Percentiles rank a stretch among this genome's conserved stretches.
Evolutionary conservation across 53 echinoderm and acorn worm species (phyloP).

Genomic region (Hippasteria phrygiana): DNA sequence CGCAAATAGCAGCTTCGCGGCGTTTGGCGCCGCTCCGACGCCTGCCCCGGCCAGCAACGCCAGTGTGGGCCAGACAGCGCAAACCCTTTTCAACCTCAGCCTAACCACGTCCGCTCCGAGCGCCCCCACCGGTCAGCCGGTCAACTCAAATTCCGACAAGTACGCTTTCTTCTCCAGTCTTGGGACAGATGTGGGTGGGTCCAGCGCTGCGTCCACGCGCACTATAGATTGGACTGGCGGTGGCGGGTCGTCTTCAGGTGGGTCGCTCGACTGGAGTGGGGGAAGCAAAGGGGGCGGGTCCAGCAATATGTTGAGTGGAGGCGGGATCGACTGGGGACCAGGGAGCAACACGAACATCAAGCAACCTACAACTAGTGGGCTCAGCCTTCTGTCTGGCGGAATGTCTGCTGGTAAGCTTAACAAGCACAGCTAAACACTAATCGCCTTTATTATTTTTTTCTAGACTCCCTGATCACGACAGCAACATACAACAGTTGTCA

Average conservation of each 20-base stretch:
- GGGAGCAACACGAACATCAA: constrained; percentile 67
- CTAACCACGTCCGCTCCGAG: constrained; percentile 37
- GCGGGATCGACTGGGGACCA: constrained; percentile 73
- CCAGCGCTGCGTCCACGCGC: neutral
- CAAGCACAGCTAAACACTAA: too few species aligned
- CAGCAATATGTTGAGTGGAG: constrained; percentile 50
- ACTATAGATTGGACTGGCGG: constrained; percentile 64
- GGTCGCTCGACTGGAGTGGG: constrained; percentile 45
- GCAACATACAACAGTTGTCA: too few species aligned
- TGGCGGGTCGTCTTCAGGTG: neutral
- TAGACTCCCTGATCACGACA: too few species aligned
- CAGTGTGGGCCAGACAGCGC: constrained; percentile 43
- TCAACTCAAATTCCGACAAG: constrained; percentile 64
- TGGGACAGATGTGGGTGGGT: neutral
- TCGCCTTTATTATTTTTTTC: too few species aligned
- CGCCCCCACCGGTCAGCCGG: neutral
- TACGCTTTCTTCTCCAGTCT: constrained; percentile 80
- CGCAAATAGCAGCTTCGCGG: constrained; percentile 35
- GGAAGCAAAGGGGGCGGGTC: constrained; percentile 21
- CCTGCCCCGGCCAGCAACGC: constrained; percentile 19
- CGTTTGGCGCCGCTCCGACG: constrained; percentile 56
- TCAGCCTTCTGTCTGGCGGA: constrained; percentile 11
- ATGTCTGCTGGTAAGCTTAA: constrained; percentile 36
- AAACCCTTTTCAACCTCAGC: constrained; percentile 62
- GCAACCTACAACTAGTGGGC: constrained; percentile 54